Conservation (phyloP, 2,797 vertebrate species). For the Pelochelys cantorii region DNA sequence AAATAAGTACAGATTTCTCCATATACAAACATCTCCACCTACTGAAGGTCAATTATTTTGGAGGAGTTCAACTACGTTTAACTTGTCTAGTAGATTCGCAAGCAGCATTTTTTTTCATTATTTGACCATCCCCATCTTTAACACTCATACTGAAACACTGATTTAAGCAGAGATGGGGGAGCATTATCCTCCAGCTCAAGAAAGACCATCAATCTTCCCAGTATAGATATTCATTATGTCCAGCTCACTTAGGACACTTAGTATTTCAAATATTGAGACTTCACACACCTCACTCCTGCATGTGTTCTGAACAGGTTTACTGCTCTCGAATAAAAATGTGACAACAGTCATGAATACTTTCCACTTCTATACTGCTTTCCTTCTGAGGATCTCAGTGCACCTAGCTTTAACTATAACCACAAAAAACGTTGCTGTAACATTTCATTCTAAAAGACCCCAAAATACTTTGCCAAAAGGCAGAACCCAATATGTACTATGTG, state of each 20-base stretch:
- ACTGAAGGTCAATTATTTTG: background rate
- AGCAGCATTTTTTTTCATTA: background rate
- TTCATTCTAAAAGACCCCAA: background rate
- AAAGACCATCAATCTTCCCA: background rate
- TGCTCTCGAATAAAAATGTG: background rate
- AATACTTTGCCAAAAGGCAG: background rate
- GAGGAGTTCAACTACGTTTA: background rate
- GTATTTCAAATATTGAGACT: background rate
- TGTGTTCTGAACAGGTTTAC: background rate
- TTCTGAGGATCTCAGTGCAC: background rate
- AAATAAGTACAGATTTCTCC: background rate
- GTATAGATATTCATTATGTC: background rate
- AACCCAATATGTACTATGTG: background rate
- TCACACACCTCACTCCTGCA: background rate
- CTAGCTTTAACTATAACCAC: background rate
- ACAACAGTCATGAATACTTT: background rate
- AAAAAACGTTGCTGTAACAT: background rate
- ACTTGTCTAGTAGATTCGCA: background rate
- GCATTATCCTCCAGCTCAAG: background rate
- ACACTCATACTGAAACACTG: background rate
- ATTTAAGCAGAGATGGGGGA: background rate
- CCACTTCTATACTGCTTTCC: background rate
- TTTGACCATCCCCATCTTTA: background rate
- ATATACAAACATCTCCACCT: background rate
- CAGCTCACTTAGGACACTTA: background rate